phyloP scores from a whole-genome alignment of 2,797 vertebrate genomes.

The Lutjanus argentimaculatus region DNA sequence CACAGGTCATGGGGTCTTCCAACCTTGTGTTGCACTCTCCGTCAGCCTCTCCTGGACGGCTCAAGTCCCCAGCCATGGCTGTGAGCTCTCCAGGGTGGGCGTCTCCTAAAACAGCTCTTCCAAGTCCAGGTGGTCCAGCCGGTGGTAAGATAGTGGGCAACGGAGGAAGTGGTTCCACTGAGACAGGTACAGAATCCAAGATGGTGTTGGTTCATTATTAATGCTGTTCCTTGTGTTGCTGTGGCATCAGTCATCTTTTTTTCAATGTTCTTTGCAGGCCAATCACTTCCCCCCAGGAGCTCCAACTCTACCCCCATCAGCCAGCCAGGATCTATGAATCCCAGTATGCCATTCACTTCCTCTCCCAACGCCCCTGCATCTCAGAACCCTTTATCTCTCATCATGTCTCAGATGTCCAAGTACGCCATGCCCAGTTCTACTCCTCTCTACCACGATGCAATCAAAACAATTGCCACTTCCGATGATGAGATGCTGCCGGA shows the following conservation, averaged over 20 bases:
- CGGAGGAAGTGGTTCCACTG: constrained; percentile 85
- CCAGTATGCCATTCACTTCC: constrained; percentile 92
- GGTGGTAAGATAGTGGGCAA: constrained; percentile 83
- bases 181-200: constrained; percentile 87
- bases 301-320: constrained; percentile 91
- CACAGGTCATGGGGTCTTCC: constrained; percentile 92
- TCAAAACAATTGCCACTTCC: constrained; percentile 98
- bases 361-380: constrained; percentile 91
- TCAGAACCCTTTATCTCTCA: constrained; percentile 97
- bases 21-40: constrained; percentile 93
- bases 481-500: constrained; percentile 96
- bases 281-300: constrained; percentile 88
- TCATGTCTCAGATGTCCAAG: constrained; percentile 99
- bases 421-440: constrained; percentile 98
- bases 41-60: constrained; percentile 91
- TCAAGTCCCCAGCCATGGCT: constrained; percentile 94
- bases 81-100: constrained; percentile 94
- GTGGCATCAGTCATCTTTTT: constrained; percentile 36
- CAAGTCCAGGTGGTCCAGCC: constrained; percentile 91
- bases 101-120: constrained; percentile 91
- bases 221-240: constrained; percentile 7
- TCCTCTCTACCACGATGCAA: constrained; percentile 98
- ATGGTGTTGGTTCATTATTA: neutral
- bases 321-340: constrained; percentile 90
- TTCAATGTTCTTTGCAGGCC: constrained; percentile 72